phyloP scores from a whole-genome alignment of 2,113 vertebrate genomes.

The Plecturocebus donacophilus region DNA sequence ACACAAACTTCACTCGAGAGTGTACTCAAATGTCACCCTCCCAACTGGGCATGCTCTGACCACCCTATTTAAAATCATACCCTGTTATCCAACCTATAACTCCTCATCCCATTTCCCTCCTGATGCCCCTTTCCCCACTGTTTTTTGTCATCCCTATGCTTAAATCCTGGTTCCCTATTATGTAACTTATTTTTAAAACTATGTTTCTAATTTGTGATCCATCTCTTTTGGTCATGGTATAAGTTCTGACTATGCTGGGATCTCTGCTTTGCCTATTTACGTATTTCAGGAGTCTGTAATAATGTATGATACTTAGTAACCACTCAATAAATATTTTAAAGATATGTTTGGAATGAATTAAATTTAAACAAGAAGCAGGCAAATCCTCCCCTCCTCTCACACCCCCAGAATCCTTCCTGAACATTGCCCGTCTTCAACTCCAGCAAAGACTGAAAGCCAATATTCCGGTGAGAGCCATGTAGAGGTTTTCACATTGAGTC shows the following conservation, averaged over 20 bases:
- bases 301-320: not conserved
- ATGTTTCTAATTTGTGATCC: not conserved
- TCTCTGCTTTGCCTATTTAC: not conserved
- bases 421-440: not conserved
- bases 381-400: too few species aligned
- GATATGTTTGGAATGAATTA: not conserved
- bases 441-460: not conserved
- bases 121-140: not conserved
- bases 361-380: not conserved
- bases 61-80: not conserved
- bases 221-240: not conserved
- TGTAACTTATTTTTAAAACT: not conserved
- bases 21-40: not conserved
- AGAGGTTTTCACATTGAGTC: accelerated
- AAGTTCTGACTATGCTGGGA: not conserved
- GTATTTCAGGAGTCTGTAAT: not conserved
- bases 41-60: accelerated
- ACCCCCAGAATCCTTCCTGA: accelerated
- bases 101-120: too few species aligned
- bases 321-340: not conserved
- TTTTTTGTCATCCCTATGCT: not conserved
- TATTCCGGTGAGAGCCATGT: too few species aligned
- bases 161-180: not conserved
- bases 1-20: too few species aligned
- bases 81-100: not conserved